These are phyloP conservation scores for Terrapene triunguis DNA, from an alignment of 2,113 vertebrate genomes.

Conservation along the genomic window DNA sequence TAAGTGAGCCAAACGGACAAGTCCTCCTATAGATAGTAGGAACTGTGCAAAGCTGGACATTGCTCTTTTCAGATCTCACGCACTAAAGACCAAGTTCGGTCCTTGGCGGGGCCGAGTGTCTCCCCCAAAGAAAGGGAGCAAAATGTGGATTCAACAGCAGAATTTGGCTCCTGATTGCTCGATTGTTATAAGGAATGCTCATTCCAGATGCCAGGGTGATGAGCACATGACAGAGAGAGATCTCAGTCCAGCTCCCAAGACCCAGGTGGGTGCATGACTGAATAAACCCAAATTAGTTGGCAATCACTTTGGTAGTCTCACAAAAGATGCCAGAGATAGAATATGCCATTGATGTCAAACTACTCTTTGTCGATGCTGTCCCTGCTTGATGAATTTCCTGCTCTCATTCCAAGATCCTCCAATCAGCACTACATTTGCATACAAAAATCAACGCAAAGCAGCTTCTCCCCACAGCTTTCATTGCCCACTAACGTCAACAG, in stretches of 20 bases:
- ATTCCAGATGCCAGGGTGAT: not conserved
- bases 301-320: not conserved
- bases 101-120: not conserved
- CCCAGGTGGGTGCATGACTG: not conserved
- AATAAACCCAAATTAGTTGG: not conserved
- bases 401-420: not conserved
- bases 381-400: slow-evolving; percentile 8
- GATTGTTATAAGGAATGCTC: not conserved
- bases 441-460: not conserved
- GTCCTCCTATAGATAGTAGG: not conserved
- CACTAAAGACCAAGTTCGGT: not conserved
- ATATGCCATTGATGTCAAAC: not conserved
- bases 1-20: not conserved
- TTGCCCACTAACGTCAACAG: not conserved
- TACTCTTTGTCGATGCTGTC: not conserved
- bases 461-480: not conserved
- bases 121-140: fast-evolving
- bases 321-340: not conserved
- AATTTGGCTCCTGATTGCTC: not conserved
- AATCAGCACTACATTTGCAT: slow-evolving; percentile 15
- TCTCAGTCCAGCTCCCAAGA: not conserved
- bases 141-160: not conserved
- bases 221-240: not conserved
- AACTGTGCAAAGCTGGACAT: fast-evolving
- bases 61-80: not conserved